Conservation (phyloP, 2,797 vertebrate species). For the Bradypodion pumilum region DNA sequence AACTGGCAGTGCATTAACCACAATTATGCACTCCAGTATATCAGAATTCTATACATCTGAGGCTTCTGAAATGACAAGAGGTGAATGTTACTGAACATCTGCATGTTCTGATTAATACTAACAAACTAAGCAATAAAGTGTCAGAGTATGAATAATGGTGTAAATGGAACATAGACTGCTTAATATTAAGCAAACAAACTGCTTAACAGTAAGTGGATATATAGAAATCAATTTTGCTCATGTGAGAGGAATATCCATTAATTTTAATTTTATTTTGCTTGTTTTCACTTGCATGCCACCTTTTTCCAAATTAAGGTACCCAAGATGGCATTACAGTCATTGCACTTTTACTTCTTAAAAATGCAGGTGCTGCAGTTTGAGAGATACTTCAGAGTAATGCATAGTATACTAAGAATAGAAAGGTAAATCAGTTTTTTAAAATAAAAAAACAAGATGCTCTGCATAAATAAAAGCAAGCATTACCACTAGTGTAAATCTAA, state of each 20-base stretch:
- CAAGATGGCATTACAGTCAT: not conserved
- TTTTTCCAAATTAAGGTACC: too few species aligned
- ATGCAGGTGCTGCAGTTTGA: not conserved
- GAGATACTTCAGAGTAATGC: not conserved
- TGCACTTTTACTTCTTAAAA: not conserved
- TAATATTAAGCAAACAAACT: not conserved
- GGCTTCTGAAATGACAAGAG: constrained; percentile 26
- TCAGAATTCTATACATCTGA: constrained; percentile 1
- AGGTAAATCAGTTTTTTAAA: not conserved
- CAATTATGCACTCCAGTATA: not conserved
- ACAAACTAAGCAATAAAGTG: constrained; percentile 34
- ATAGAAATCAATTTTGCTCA: not conserved
- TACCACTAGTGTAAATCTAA: not conserved
- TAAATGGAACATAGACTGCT: not conserved
- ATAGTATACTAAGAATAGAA: not conserved
- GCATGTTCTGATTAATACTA: constrained; percentile 28
- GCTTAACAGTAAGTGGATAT: not conserved
- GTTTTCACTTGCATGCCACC: too few species aligned
- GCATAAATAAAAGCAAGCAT: too few species aligned
- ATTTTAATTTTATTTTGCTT: too few species aligned
- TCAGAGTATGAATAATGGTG: not conserved
- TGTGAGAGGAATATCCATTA: not conserved
- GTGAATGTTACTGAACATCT: not conserved
- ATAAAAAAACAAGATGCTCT: not conserved
- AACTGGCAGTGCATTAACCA: not conserved